phyloP scores from a whole-genome alignment of 2,113 vertebrate species.

The Myiozetetes cayanensis region DNA sequence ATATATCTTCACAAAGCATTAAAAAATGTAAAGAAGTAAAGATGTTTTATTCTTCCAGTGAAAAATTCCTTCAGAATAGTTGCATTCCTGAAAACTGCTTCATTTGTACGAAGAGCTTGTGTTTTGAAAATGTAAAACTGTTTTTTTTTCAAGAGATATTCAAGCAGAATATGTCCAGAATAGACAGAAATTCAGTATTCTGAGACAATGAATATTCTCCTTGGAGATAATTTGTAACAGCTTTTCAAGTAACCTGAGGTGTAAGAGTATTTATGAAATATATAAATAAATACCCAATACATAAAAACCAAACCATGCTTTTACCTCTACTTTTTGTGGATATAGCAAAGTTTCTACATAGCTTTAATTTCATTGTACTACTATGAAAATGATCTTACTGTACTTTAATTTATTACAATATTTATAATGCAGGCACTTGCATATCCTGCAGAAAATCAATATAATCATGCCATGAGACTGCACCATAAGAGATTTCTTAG shows the following conservation, averaged over 20 bases:
- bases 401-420: not conserved
- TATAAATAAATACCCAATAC: not conserved
- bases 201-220: not conserved
- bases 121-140: not conserved
- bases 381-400: not conserved
- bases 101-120: not conserved
- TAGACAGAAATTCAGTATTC: not conserved
- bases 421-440: not conserved
- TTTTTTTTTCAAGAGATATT: not conserved
- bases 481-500: not conserved
- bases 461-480: not conserved
- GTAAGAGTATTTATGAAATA: not conserved
- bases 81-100: not conserved
- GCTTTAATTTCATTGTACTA: not conserved
- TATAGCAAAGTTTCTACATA: not conserved
- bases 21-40: not conserved
- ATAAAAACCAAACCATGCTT: not conserved
- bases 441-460: not conserved
- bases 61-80: not conserved
- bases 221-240: not conserved
- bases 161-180: not conserved
- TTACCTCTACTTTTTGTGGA: not conserved
- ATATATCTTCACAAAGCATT: not conserved
- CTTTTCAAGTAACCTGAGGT: not conserved
- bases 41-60: not conserved